A percentile compares a stretch with the other conserved stretches of the same genome.
Conservation (phyloP, 2,888 invertebrate species). For the Syrista parreyssii region DNA sequence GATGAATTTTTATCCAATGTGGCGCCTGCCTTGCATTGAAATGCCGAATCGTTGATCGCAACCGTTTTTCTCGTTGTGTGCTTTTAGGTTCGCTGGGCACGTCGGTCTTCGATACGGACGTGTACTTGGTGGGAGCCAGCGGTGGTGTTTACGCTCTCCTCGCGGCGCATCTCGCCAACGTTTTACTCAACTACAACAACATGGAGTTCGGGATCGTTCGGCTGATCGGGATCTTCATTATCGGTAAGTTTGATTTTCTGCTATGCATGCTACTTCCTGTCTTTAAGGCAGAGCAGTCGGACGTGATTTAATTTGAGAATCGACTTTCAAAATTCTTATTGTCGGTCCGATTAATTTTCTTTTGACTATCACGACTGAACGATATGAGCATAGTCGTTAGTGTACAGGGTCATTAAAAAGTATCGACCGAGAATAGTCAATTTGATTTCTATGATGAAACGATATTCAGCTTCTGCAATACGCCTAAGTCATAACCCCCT, state of each 20-base stretch:
- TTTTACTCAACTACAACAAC: slow-evolving; percentile 92
- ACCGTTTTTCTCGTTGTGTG: slow-evolving; percentile 17
- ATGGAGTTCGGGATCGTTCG: slow-evolving; percentile 94
- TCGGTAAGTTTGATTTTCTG: slow-evolving; percentile 74
- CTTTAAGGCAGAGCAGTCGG: too few species aligned
- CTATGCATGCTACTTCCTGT: background rate
- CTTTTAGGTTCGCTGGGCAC: slow-evolving; percentile 77
- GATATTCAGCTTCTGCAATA: too few species aligned
- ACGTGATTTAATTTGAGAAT: too few species aligned
- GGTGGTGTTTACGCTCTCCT: slow-evolving; percentile 97
- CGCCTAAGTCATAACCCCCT: too few species aligned
- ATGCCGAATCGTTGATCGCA: background rate
- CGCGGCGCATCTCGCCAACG: slow-evolving; percentile 96
- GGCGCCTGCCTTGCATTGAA: background rate
- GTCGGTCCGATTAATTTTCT: too few species aligned
- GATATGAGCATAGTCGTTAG: too few species aligned
- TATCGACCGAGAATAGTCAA: too few species aligned
- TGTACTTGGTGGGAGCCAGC: slow-evolving; percentile 95
- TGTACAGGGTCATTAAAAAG: too few species aligned
- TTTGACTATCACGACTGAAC: too few species aligned
- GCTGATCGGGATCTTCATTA: slow-evolving; percentile 89
- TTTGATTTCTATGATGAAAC: too few species aligned
- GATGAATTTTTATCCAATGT: background rate
- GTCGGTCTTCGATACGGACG: slow-evolving; percentile 93
- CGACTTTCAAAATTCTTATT: too few species aligned